Evolutionary conservation across 2,113 vertebrate genomes (phyloP).

Genomic region (Epinephelus fuscoguttatus): DNA sequence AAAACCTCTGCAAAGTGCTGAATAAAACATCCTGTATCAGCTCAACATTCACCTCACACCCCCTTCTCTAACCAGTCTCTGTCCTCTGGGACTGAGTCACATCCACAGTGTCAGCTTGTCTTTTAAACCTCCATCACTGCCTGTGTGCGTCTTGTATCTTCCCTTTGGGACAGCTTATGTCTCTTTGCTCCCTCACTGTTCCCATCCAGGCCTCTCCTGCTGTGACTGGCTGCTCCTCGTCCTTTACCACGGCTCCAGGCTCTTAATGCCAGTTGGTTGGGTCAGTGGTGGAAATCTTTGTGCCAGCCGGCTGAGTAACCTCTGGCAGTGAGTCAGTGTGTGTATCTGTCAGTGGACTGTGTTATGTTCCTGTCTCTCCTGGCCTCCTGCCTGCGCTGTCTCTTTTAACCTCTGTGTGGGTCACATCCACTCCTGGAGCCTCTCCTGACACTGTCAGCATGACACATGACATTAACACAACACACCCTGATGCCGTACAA

Average conservation of each 20-base stretch:
- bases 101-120: constrained; percentile 1
- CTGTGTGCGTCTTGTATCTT: constrained; percentile 6
- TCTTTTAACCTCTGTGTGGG: constrained; percentile 50
- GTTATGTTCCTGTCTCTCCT: constrained; percentile 15
- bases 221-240: constrained; percentile 39
- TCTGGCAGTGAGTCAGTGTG: constrained; percentile 7
- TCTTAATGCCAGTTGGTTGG: constrained; percentile 15
- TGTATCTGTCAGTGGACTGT: constrained; percentile 9
- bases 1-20: constrained; percentile 1
- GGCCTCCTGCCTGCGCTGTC: constrained; percentile 27
- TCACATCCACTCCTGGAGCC: constrained; percentile 46
- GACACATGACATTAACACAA: constrained; percentile 51
- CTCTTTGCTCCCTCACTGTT: constrained; percentile 31
- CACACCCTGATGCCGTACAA: constrained; percentile 17
- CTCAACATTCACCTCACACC: neutral
- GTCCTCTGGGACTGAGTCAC: constrained; percentile 13
- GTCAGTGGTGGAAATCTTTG: neutral
- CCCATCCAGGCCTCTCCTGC: constrained; percentile 21
- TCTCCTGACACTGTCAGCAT: constrained; percentile 40
- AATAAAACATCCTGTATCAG: constrained; percentile 25
- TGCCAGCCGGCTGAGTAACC: constrained; percentile 32
- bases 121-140: constrained; percentile 14
- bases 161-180: constrained; percentile 36
- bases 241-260: constrained; percentile 27
- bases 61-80: neutral